A percentile compares a stretch with the other conserved stretches of the same genome.
Evolutionary conservation across 2,113 vertebrate species (phyloP).

Genomic region (Notarius lentiginosus): DNA sequence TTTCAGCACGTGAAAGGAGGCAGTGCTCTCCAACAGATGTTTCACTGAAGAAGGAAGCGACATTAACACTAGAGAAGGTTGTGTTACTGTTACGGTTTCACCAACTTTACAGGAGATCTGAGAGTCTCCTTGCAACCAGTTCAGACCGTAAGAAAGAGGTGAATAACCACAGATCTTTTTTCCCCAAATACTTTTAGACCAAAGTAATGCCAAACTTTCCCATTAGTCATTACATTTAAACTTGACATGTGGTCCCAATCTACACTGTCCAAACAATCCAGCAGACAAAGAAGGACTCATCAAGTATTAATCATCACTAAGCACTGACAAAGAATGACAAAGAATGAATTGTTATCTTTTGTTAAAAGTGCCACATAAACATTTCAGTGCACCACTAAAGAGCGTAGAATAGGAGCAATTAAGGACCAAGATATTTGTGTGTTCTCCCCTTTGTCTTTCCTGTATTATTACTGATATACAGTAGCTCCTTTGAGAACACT

Average conservation of each 20-base stretch:
- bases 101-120: conserved; percentile 40
- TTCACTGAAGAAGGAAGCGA: neutral
- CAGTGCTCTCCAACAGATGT: conserved; percentile 26
- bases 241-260: conserved; percentile 1
- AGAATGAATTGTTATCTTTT: conserved; percentile 25
- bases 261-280: conserved; percentile 25
- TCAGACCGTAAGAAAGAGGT: conserved; percentile 31
- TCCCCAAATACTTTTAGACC: neutral
- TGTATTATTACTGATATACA: neutral
- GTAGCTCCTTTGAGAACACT: neutral
- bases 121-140: conserved; percentile 47
- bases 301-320: conserved; percentile 42
- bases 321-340: conserved; percentile 32
- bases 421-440: neutral
- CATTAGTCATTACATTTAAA: conserved; percentile 18
- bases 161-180: neutral
- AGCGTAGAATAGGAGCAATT: neutral
- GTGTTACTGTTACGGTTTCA: conserved; percentile 50
- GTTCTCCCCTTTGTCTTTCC: neutral
- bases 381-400: conserved; percentile 20
- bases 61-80: conserved; percentile 49
- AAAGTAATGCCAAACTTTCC: neutral
- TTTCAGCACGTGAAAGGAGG: conserved; percentile 22
- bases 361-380: conserved; percentile 31
- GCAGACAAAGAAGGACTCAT: conserved; percentile 31